Base-by-base conservation (phyloP, 2,113 vertebrate genomes). In the Brachypteracias leptosomus region DNA sequence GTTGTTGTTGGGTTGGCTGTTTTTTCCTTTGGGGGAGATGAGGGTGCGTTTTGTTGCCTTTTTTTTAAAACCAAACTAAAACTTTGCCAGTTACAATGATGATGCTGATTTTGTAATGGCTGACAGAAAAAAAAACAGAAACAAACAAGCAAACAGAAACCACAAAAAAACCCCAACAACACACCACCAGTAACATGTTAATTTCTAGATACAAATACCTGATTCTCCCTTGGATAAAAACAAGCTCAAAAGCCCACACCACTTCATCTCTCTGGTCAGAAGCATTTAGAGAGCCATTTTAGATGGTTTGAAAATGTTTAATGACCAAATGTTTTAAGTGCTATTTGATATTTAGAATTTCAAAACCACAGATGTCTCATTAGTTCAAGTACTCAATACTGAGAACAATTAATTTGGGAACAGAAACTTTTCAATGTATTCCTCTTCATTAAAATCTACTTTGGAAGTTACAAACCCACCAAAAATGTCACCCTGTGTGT, bases 401-500 rank as follows among this genome's bases (percentile, higher is more conserved):
- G 13, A 63, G 13, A 79, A 61, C 21, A 68, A 52, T 1, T 44
- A 59, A 66, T 81, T 70, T 73, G 67, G 33, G 61, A 82, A 65
- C 8, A 61, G 33, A 36, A 73, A 19, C 28, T 73, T 88, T 61
- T 33, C 13, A 22, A 94, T 80, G 29, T 26, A 70, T 29, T 87
- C 18, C 13, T 42, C 19, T 26, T 55, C 70, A 62, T n/a, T 86
- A 81, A 59, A 85, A 71, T 55, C 31, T 35, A 38, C 35, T 81
- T 63, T 47, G 33, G 14, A 93, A 86, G 59, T 57, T 38, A 88
- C 5, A 71, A 90, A 81, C 11, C 4, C 36, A 76, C 13, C 9
- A 26, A 74, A 52, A 66, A 35, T 5, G 11, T 40, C 6, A 3
- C 7, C 0, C 0, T 8, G 7, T 6, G 1, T 2, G 0, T 70